Evolutionary conservation across 2,113 vertebrate genomes (phyloP).

Genomic region (Oncorhynchus kisutch): DNA sequence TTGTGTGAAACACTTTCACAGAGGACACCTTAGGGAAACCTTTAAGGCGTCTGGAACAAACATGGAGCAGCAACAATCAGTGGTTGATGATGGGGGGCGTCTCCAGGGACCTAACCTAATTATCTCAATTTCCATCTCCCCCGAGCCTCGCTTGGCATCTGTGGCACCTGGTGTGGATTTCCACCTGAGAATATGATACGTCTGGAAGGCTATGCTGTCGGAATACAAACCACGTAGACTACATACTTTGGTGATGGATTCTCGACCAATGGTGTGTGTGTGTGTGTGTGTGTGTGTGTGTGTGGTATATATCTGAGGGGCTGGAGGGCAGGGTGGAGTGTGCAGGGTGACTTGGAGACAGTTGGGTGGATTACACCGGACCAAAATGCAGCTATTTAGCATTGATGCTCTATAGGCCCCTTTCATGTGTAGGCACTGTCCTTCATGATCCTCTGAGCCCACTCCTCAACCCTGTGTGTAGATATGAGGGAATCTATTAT

Average conservation of each 20-base stretch:
- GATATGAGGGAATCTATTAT: slow-evolving; percentile 87
- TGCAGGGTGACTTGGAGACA: not conserved
- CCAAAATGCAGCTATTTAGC: slow-evolving; percentile 17
- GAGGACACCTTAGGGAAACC: slow-evolving; percentile 23
- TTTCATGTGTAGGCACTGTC: slow-evolving; percentile 78
- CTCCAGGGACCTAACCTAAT: slow-evolving; percentile 52
- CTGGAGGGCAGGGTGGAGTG: not conserved
- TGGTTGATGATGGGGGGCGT: slow-evolving; percentile 41
- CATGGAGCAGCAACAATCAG: slow-evolving; percentile 34
- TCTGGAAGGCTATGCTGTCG: slow-evolving; percentile 5
- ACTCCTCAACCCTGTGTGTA: slow-evolving; percentile 78
- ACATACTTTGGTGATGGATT: not conserved
- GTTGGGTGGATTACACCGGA: not conserved
- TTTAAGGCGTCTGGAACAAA: slow-evolving; percentile 35
- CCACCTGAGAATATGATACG: slow-evolving; percentile 41
- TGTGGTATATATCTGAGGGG: not conserved
- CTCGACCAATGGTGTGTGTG: not conserved
- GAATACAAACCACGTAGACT: slow-evolving; percentile 2
- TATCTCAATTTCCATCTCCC: slow-evolving; percentile 50
- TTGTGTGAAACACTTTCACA: slow-evolving; percentile 28
- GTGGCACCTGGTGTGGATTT: slow-evolving; percentile 35
- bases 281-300: not conserved
- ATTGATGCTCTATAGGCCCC: slow-evolving; percentile 51
- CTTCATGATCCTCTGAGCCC: slow-evolving; percentile 75
- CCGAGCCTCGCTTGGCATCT: slow-evolving; percentile 42